These are phyloP conservation scores for Psix sp. DNA, from an alignment of 1,140 invertebrate species.

Conservation along the genomic window DNA sequence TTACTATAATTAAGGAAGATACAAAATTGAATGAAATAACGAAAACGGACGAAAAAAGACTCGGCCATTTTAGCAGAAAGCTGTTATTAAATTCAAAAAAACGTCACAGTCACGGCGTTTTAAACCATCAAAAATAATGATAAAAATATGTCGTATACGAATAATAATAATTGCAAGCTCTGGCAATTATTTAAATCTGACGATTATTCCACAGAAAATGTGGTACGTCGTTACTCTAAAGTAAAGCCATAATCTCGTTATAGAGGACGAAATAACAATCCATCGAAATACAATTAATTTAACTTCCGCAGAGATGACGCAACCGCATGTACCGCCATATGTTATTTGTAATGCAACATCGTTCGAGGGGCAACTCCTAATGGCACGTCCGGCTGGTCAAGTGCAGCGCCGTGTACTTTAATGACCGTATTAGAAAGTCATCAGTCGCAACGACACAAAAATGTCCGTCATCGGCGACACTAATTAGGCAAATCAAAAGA, in stretches of 20 bases:
- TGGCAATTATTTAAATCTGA: no score
- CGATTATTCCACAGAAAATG: no score
- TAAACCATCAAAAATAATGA: no score
- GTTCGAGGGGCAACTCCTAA: slow-evolving; percentile 8
- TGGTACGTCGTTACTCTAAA: not conserved
- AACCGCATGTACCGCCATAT: slow-evolving; percentile 18
- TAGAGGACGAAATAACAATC: not conserved
- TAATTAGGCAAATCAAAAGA: slow-evolving; percentile 51
- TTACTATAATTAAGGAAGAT: not conserved
- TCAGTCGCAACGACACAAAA: slow-evolving; percentile 28
- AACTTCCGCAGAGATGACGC: slow-evolving; percentile 14
- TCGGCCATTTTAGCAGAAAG: no score
- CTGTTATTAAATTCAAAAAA: no score
- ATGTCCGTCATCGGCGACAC: slow-evolving; percentile 19
- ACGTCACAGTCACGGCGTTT: no score
- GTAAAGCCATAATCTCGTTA: slow-evolving; percentile 2
- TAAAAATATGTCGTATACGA: no score
- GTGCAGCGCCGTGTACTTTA: slow-evolving; percentile 9
- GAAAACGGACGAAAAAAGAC: no score
- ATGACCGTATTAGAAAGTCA: slow-evolving; percentile 41
- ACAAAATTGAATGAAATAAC: not conserved
- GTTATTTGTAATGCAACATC: slow-evolving; percentile 9
- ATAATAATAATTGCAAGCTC: no score
- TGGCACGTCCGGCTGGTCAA: slow-evolving; percentile 13
- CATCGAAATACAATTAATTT: slow-evolving; percentile 28